phyloP scores from a whole-genome alignment of 2,113 vertebrate genomes.

The Hypanus sabinus region DNA sequence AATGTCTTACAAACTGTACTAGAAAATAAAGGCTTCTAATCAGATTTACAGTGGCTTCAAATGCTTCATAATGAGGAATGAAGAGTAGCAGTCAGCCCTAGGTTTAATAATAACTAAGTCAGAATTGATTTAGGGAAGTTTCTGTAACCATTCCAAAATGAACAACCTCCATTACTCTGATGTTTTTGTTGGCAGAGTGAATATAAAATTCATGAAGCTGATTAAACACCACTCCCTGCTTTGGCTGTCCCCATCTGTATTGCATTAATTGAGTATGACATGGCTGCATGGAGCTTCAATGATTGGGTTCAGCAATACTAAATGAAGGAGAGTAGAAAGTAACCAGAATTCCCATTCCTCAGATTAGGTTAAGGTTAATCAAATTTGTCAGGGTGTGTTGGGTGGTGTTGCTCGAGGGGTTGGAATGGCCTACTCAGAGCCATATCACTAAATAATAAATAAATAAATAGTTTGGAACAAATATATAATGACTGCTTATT shows the following conservation, averaged over 20 bases:
- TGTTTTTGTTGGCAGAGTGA: background rate
- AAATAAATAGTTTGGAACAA: no score
- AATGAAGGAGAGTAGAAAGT: background rate
- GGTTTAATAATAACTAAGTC: background rate
- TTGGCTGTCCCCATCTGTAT: background rate
- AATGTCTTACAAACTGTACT: slow-evolving; percentile 28
- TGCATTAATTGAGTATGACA: no score
- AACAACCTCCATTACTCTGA: background rate
- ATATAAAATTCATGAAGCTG: background rate
- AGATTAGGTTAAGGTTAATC: no score
- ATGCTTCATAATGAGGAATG: background rate
- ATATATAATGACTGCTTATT: no score
- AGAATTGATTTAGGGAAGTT: background rate
- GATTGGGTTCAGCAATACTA: background rate
- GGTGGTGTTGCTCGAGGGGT: no score
- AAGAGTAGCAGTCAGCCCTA: background rate
- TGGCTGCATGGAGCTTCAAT: background rate
- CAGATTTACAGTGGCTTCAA: background rate
- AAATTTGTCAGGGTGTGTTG: no score
- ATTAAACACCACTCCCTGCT: background rate
- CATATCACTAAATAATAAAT: no score
- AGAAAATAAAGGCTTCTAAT: slow-evolving; percentile 28
- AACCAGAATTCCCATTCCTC: background rate
- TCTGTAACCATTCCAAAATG: background rate
- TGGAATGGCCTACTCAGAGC: no score